Base-by-base conservation (phyloP, 2,888 invertebrate genomes). In the Isotomurus palustris region DNA sequence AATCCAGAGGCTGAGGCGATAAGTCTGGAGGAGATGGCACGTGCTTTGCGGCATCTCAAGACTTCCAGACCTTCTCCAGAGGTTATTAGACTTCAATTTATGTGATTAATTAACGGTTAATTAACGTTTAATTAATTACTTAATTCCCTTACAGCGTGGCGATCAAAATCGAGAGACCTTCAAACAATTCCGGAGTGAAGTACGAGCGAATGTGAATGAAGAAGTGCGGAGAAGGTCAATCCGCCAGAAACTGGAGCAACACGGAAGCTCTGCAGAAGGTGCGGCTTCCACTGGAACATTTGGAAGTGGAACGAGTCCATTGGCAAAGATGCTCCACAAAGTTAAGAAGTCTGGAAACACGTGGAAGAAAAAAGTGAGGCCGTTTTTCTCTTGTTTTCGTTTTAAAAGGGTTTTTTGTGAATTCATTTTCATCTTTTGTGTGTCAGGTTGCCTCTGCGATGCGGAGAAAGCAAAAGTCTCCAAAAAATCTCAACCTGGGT, bases 1-100 rank as follows among this genome's bases (percentile, higher is more conserved):
- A 53, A 58, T 64, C 61, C 61, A 19, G 57, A 58, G 27, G 59
- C 58, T 25, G 58, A 50, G 8, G 53, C 57, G 14, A 53, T 61
- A 35, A 57, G 60, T 24, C 14, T 61, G 40, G 60, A 61, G 54
- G 60, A 61, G 43, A 57, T 61, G 60, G 50, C 44, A 35, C 44
- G 57, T 28, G 60, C 60, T 29, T 29, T 61, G 29, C 53, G 51
- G 41, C 56, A 61, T 54, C 45, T 61, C 53, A 61, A 57, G 27
- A 1, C 43, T 10, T 36, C 44, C 29, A 19, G 52, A 22, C 8
- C 32, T 32, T 32, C 32, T 32, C 8, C 14, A 10, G 32, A 32
- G 8, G 32, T n/a, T n/a, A n/a, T n/a, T n/a, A n/a, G n/a, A n/a
- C n/a, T n/a, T n/a, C n/a, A n/a, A n/a, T n/a, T n/a, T n/a, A n/a